Conservation (phyloP, 2,797 vertebrate species). For the Dendrocincla fuliginosa region DNA sequence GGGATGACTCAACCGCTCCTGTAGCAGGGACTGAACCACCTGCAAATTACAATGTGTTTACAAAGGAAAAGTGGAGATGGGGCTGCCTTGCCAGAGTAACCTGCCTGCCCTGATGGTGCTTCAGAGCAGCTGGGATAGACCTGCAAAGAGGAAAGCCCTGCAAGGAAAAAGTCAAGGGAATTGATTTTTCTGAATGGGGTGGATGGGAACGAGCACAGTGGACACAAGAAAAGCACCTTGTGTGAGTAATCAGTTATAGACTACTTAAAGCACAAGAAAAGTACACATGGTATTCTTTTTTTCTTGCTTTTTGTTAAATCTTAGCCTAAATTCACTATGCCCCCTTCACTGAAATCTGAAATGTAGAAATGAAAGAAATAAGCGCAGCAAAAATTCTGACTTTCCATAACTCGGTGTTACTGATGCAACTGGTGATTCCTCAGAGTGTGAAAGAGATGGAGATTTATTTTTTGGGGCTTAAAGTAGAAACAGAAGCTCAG, state of each 20-base stretch:
- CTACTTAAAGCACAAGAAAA: background rate
- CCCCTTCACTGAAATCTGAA: background rate
- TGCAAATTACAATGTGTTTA: background rate
- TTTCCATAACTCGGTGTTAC: background rate
- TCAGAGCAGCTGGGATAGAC: background rate
- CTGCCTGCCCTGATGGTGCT: too few species aligned
- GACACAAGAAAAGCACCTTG: background rate
- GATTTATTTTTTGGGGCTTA: background rate
- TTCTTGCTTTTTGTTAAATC: background rate
- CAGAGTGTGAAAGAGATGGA: background rate
- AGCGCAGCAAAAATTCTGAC: background rate
- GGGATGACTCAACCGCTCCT: background rate
- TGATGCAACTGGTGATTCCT: background rate
- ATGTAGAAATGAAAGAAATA: background rate
- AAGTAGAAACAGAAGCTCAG: background rate
- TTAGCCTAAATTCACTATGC: background rate
- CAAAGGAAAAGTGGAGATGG: background rate
- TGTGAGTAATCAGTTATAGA: background rate
- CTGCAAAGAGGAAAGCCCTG: background rate
- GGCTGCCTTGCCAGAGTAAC: background rate
- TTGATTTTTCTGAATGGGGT: background rate
- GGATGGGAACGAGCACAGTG: background rate
- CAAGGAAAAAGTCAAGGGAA: background rate
- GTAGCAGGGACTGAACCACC: background rate
- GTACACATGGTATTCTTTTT: background rate